A percentile compares a stretch with the other conserved stretches of the same genome.
These are phyloP conservation scores for Dinomys branickii DNA, from an alignment of 2,113 vertebrate genomes.

Conservation along the genomic window DNA sequence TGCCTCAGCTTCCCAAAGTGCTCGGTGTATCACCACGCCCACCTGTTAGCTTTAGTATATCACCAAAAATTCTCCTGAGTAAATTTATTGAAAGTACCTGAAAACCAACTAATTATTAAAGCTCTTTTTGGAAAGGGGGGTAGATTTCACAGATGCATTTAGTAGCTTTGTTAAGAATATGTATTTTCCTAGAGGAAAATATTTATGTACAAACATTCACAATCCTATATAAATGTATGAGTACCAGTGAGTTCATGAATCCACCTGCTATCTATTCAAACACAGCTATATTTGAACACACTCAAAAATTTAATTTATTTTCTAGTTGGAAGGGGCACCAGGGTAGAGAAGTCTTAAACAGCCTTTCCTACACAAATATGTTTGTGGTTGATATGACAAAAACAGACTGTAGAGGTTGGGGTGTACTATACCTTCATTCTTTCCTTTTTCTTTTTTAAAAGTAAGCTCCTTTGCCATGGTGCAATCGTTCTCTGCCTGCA, in stretches of 20 bases:
- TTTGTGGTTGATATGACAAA: neutral
- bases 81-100: neutral
- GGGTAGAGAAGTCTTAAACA: conserved; percentile 46
- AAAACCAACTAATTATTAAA: neutral
- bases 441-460: neutral
- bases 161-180: neutral
- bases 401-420: conserved; percentile 13
- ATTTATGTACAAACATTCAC: neutral
- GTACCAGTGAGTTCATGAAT: neutral
- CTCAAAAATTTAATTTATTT: conserved; percentile 60
- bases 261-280: neutral
- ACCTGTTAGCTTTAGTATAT: neutral
- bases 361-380: conserved; percentile 35
- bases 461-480: conserved; percentile 61
- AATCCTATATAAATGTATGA: neutral
- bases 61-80: neutral
- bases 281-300: conserved; percentile 10
- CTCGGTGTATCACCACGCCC: neutral
- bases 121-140: neutral
- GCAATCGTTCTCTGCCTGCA: conserved; percentile 33
- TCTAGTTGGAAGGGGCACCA: conserved; percentile 29
- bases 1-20: neutral
- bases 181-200: neutral
- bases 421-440: neutral
- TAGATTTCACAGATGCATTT: neutral